Evolutionary conservation across 2,113 vertebrate genomes (phyloP), one percentile per base, ranked within the genome.

Genomic region (Lophius piscatorius): DNA sequence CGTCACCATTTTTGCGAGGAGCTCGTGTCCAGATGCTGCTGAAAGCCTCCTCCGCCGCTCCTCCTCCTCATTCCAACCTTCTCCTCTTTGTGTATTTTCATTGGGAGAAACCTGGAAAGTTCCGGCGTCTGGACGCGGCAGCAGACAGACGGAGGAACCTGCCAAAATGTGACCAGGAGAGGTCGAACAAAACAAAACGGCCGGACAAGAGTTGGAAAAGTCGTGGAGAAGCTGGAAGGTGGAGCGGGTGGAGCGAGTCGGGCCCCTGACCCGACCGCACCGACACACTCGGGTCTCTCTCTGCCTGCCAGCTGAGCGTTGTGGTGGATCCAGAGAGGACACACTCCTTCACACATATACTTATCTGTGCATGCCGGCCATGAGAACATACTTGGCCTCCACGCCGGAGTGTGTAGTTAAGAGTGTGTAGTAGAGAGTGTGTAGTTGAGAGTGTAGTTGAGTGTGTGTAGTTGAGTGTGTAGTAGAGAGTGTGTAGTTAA

Each of bases 351-450:
- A 88, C 85, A 90, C 70, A 73, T 85, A 88, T 86, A 89, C 76
- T 89, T 87, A 74, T 66, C 77, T 75, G 85, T 85, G 82, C 85
- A 77, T 76, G 80, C 65, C 71, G 80, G 63, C 48, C 87, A 92
- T 85, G 75, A 85, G 88, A 69, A 81, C 90, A 80, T 91, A 88
- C 79, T 91, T 88, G 78, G 84, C 74, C 44, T 55, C n/a, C 38
- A 5, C 33, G 47, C 23, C 14, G 81, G 26, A 49, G 42, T 83
- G 57, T 76, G 42, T 17, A 6, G 14, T 12, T 45, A 44, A 45
- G 34, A 36, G 56, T 64, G 60, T n/a, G n/a, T n/a, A n/a, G n/a
- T n/a, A n/a, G n/a, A n/a, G 26, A 49, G 42, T 83, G 57, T 76
- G 42, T 17, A 6, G 14, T 12, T 45, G 48, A 45, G 34, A 36